phyloP scores from a whole-genome alignment of 1,140 invertebrate genomes.

The Drosophila persimilis region DNA sequence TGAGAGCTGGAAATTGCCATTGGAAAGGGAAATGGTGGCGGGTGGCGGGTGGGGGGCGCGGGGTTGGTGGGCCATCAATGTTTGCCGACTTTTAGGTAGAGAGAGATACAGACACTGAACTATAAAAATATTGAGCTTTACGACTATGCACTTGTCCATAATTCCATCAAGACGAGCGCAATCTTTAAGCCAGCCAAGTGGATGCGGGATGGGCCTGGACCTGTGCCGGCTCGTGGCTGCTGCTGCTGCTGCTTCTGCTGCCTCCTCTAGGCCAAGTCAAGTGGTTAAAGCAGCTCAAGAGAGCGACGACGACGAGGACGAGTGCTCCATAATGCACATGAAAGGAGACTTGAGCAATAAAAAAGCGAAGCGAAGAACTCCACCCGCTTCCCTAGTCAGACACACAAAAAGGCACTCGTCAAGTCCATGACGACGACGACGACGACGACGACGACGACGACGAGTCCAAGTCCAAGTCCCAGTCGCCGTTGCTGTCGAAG shows the following conservation, averaged over 20 bases:
- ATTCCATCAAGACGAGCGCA: conserved; percentile 68
- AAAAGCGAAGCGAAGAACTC: conserved; percentile 36
- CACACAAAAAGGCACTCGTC: conserved; percentile 79
- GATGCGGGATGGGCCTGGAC: conserved; percentile 3
- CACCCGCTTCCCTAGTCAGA: conserved; percentile 53
- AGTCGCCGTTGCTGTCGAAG: conserved; percentile 4
- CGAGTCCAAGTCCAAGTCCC: conserved; percentile 19
- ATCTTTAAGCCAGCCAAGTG: conserved; percentile 71
- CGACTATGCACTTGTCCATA: conserved; percentile 75
- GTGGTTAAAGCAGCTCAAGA: conserved; percentile 79
- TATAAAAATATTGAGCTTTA: conserved; percentile 80
- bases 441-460: conserved; percentile 49
- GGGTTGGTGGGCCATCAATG: conserved; percentile 2
- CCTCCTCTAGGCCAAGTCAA: conserved; percentile 69
- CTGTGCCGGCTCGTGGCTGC: conserved; percentile 17
- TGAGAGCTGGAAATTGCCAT: conserved; percentile 1
- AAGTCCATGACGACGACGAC: conserved; percentile 54
- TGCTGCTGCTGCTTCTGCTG: neutral
- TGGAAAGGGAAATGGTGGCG: neutral
- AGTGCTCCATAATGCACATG: conserved; percentile 77
- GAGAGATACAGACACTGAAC: conserved; percentile 39
- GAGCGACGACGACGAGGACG: conserved; percentile 46
- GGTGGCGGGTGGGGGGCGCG: too few relatives aligned
- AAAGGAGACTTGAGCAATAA: conserved; percentile 65
- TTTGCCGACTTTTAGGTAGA: conserved; percentile 45